Conservation (phyloP, 2,113 vertebrate genomes). For the Gavialis gangeticus region DNA sequence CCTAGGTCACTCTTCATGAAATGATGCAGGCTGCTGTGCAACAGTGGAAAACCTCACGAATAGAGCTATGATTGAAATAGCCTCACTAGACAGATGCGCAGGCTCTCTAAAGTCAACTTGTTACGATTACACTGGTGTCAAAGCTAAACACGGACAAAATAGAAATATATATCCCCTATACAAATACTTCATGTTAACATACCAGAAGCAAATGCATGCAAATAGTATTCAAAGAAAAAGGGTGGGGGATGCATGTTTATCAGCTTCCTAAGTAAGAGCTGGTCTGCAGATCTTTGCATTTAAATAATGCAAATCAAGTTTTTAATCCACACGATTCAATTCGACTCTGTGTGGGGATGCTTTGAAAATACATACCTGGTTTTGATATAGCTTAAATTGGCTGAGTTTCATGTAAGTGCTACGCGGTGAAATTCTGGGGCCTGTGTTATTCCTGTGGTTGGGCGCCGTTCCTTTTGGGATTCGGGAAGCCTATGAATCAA, state of each 20-base stretch:
- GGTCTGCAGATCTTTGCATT: background rate
- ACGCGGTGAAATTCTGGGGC: background rate
- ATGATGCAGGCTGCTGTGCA: fast-evolving
- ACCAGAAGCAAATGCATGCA: background rate
- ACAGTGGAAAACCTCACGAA: background rate
- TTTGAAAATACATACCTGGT: background rate
- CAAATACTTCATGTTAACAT: background rate
- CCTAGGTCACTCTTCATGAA: background rate
- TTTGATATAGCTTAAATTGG: background rate
- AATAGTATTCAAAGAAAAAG: background rate
- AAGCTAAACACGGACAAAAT: background rate
- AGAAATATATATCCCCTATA: background rate
- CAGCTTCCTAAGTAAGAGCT: background rate
- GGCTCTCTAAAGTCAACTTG: too few species aligned
- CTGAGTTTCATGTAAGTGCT: too few species aligned
- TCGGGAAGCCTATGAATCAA: background rate
- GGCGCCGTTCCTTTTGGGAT: too few species aligned
- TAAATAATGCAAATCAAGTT: background rate
- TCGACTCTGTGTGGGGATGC: background rate
- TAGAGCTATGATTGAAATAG: background rate
- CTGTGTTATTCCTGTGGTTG: background rate
- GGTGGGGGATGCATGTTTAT: background rate
- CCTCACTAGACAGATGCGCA: background rate
- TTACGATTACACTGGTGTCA: background rate
- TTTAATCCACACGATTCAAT: background rate